Evolutionary conservation across 2,888 invertebrate species (phyloP).

Genomic region (Agrotis exclamationis): DNA sequence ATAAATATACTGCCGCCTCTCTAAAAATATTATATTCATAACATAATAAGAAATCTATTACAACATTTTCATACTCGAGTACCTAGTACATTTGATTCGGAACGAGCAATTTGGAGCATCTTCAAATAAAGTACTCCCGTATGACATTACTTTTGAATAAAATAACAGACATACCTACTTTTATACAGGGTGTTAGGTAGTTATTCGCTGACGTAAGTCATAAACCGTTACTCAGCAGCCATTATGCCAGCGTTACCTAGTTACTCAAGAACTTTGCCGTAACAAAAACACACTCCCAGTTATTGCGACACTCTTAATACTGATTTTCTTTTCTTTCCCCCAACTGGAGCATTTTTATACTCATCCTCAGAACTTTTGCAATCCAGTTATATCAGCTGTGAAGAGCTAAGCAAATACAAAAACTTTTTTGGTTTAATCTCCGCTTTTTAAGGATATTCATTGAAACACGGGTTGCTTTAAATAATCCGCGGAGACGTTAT

Average conservation of each 20-base stretch:
- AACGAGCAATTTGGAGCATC: conserved; percentile 55
- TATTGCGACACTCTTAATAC: conserved; percentile 87
- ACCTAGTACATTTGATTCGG: conserved; percentile 45
- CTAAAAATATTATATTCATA: conserved; percentile 19
- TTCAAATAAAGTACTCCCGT: conserved; percentile 47
- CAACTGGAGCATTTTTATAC: conserved; percentile 88
- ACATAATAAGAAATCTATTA: conserved; percentile 48
- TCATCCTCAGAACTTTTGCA: conserved; percentile 90
- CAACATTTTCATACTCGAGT: conserved; percentile 23
- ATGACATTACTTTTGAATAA: conserved; percentile 59
- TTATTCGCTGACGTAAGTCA: conserved; percentile 70
- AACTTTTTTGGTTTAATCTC: conserved; percentile 89
- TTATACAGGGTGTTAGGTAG: conserved; percentile 64
- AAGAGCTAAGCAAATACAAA: conserved; percentile 90
- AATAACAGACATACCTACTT: conserved; percentile 42
- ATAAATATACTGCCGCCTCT: conserved; percentile 22
- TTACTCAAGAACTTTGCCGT: conserved; percentile 80
- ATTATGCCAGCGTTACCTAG: conserved; percentile 77
- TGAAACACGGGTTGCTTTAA: conserved; percentile 87
- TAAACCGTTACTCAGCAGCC: conserved; percentile 73
- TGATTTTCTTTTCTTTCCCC: conserved; percentile 84
- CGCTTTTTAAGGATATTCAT: conserved; percentile 89
- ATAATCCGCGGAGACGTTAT: conserved; percentile 84
- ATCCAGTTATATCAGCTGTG: conserved; percentile 91
- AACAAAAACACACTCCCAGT: conserved; percentile 84